Base-by-base conservation (phyloP, 2,888 invertebrate genomes). In the Caenorhabditis wallacei region DNA sequence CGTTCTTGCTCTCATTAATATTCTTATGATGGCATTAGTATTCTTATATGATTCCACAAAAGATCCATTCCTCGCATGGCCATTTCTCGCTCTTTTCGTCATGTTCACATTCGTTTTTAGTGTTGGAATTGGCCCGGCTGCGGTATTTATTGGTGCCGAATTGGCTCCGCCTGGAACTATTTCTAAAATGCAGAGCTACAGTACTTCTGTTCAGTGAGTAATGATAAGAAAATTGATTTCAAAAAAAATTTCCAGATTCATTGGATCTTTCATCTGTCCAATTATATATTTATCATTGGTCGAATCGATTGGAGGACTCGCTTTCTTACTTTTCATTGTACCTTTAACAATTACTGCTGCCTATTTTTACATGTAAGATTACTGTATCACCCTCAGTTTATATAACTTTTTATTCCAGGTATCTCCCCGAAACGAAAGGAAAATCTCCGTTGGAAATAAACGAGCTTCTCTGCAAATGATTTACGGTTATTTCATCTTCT, bases 81-180 rank as follows among this genome's bases (percentile, higher is more conserved):
- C 70, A 0, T 81, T 75, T 18, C 46, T 81, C 35, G 63, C 22
- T 1, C 46, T 82, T 11, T 71, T 76, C 18, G 35, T 64, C 2
- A 18, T 75, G 2, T 71, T 68, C 56, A 70, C 53, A 1, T 61
- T 81, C 37, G 61, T 81, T 24, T 84, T 84, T 66, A 89, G 89
- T 64, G 84, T 88, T 20, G 89, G 90, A 20, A 88, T 90, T 4
- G 89, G 89, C 0, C 90, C 90, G 1, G 72, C 88, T 5, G 89
- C 90, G 0, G 83, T 89, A 75, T 89, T 89, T 26, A 71, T 90
- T 37, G 89, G 89, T 22, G 89, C 90, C 0, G 90, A 90, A 63
- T 59, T 90, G 10, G 87, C 89, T 1, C 82, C 86, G 7, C 74
- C 80, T 10, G 78, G 66, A 4, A 72, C 84, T 0, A 63, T 81